A percentile compares a stretch with the other conserved stretches of the same genome.
phyloP scores from a whole-genome alignment of 2,113 vertebrate species.

The Patagioenas fasciata region DNA sequence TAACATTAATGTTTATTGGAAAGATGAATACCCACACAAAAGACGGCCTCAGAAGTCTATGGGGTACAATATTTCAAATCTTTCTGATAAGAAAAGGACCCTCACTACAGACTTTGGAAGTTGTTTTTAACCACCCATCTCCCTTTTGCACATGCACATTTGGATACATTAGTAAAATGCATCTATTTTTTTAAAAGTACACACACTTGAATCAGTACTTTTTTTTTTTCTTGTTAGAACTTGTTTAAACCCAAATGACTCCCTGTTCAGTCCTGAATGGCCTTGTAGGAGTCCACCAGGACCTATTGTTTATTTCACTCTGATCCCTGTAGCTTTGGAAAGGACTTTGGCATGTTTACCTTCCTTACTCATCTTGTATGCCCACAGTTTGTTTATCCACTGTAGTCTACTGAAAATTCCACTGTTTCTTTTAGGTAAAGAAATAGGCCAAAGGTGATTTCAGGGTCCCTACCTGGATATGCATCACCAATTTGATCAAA shows the following conservation, averaged over 20 bases:
- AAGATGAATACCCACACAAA: background rate
- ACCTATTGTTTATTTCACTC: constrained; percentile 11
- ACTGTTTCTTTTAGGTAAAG: background rate
- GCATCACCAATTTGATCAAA: background rate
- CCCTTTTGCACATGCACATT: background rate
- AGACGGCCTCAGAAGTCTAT: accelerated
- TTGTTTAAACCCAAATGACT: background rate
- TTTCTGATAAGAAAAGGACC: background rate
- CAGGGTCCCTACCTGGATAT: background rate
- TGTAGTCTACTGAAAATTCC: background rate
- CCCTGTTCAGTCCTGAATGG: background rate
- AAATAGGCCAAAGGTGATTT: background rate
- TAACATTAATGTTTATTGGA: background rate
- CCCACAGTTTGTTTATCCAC: background rate
- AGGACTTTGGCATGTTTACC: background rate
- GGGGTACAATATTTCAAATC: background rate
- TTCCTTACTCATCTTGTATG: background rate
- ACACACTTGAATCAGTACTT: background rate
- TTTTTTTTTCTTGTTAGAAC: background rate
- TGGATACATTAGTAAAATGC: background rate
- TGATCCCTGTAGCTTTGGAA: background rate
- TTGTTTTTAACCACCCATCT: background rate
- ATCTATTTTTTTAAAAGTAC: background rate
- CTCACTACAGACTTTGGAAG: background rate
- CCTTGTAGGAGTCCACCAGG: background rate